Evolutionary conservation across 2,888 invertebrate genomes (phyloP).

Genomic region (Lycaena phlaeas): DNA sequence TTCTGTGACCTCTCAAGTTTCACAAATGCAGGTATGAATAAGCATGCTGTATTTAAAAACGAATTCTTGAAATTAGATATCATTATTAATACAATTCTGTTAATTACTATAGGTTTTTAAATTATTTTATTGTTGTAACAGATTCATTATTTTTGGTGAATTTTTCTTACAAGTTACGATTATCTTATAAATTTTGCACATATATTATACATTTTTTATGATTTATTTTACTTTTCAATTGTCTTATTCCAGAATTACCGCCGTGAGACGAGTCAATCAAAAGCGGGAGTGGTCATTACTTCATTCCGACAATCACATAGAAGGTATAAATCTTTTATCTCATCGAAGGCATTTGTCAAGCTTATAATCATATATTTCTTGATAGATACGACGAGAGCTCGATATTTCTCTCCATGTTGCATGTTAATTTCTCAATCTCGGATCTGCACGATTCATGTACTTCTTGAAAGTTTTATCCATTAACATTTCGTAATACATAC

Average conservation of each 20-base stretch:
- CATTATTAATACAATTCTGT: too few relatives aligned
- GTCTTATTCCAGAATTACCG: conserved; percentile 48
- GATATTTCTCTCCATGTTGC: conserved; percentile 45
- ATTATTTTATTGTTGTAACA: too few relatives aligned
- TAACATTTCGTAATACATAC: not conserved
- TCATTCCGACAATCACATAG: conserved; percentile 90
- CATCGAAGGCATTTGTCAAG: too few relatives aligned
- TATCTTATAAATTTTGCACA: too few relatives aligned
- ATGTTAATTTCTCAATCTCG: conserved; percentile 27
- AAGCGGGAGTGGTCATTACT: conserved; percentile 92
- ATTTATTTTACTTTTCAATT: too few relatives aligned
- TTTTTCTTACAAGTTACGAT: too few relatives aligned
- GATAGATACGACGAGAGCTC: conserved; percentile 35
- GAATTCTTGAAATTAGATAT: not conserved
- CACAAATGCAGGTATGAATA: conserved; percentile 59
- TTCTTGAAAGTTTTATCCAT: conserved; percentile 1
- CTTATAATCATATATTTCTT: conserved; percentile 8
- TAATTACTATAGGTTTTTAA: too few relatives aligned
- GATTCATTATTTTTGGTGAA: too few relatives aligned
- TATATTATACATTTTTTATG: too few relatives aligned
- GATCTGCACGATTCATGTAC: conserved; percentile 13
- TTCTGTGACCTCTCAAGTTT: conserved; percentile 59
- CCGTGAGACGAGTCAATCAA: conserved; percentile 67
- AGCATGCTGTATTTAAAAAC: too few relatives aligned
- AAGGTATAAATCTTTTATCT: conserved; percentile 71